Evolutionary conservation across 2,888 invertebrate species (phyloP).

Genomic region (Platycnemis pennipes): DNA sequence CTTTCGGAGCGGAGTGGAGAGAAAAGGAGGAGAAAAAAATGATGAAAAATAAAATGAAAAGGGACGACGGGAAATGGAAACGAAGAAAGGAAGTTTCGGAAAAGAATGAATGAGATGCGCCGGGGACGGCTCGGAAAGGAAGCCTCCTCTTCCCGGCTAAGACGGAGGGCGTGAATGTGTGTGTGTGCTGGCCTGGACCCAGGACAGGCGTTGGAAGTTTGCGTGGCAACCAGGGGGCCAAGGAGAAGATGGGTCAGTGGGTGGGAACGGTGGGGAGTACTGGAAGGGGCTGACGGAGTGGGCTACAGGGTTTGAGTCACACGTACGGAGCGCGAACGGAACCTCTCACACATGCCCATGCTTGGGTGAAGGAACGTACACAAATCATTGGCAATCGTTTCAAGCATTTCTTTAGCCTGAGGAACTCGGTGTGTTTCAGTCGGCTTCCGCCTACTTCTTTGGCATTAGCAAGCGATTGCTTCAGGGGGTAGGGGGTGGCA

Average conservation of each 20-base stretch:
- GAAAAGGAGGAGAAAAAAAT: not conserved
- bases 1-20: not conserved
- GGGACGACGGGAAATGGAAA: not conserved
- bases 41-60: not conserved
- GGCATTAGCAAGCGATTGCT: not conserved
- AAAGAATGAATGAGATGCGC: conserved; percentile 30
- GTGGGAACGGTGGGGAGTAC: not conserved
- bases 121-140: conserved; percentile 18
- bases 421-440: not conserved
- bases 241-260: not conserved
- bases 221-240: not conserved
- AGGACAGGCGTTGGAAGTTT: conserved; percentile 14
- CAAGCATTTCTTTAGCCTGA: not conserved
- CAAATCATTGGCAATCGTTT: not conserved
- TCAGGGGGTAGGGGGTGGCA: not conserved
- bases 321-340: not conserved
- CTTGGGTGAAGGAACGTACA: not conserved
- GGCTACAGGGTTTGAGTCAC: not conserved
- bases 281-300: not conserved
- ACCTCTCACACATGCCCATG: not conserved
- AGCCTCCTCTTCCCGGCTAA: too few relatives aligned
- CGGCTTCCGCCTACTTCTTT: not conserved
- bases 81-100: conserved; percentile 19
- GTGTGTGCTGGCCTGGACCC: conserved; percentile 24
- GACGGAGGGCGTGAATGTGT: not conserved